phyloP scores from a whole-genome alignment of 2,797 vertebrate genomes.

The Agapornis canus region DNA sequence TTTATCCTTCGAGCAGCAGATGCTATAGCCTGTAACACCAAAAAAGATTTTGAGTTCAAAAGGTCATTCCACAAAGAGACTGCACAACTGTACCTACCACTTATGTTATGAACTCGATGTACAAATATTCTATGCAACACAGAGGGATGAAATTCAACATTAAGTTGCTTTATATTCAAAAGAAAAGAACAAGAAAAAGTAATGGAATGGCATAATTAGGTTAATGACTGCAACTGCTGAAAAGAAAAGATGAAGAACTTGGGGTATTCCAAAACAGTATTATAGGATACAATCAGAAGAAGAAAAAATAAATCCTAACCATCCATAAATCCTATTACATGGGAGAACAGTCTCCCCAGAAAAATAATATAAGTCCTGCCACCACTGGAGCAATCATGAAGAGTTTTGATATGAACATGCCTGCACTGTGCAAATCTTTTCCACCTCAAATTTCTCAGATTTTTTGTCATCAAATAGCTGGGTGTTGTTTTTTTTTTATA shows the following conservation, averaged over 20 bases:
- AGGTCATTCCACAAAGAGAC: not conserved
- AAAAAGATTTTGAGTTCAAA: not conserved
- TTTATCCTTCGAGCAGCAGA: not conserved
- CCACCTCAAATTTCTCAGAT: not conserved
- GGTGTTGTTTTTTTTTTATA: not conserved
- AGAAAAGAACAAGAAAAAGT: not conserved
- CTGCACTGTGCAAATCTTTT: not conserved
- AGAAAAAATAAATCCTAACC: not conserved
- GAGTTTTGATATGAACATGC: not conserved
- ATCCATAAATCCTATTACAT: not conserved
- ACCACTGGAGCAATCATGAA: not conserved
- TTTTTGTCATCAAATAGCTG: not conserved
- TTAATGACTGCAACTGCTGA: not conserved
- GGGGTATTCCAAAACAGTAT: not conserved
- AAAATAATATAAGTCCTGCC: not conserved
- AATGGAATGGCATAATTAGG: not conserved
- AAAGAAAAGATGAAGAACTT: not conserved
- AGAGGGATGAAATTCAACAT: not conserved
- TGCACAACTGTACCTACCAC: not conserved
- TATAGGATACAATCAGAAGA: not conserved
- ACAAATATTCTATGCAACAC: not conserved
- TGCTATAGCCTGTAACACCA: not conserved
- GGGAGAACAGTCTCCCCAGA: not conserved
- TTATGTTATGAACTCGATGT: not conserved
- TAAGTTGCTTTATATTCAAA: not conserved